Evolutionary conservation across 2,888 invertebrate genomes (phyloP), one percentile per base, ranked within the genome.

Genomic region (Drosophila subquinaria): DNA sequence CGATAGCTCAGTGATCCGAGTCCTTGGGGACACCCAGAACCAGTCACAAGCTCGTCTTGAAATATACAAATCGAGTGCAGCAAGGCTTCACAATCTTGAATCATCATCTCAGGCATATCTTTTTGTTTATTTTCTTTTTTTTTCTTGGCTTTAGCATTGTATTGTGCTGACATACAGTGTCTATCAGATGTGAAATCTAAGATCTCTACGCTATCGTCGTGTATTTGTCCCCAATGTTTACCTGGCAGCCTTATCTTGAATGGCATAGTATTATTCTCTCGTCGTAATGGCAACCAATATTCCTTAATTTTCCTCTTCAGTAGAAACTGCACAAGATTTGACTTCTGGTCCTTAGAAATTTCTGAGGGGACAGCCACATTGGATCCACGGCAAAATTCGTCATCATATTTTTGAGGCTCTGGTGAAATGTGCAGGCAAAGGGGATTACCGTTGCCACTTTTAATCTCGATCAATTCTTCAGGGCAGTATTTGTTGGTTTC

Each of bases 271-370:
- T 67, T 69, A 27, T 92, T 92, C n/a, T 85, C 79, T 42, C 94
- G 92, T 48, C 91, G 91, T 3, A 93, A 93, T 15, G 94, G 94
- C 60, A 95, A 77, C 94, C 95, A 95, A 63, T 94, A 92, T 30
- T 80, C 66, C 0, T 27, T 66, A 36, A 89, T 83, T 2, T 69
- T 70, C 48, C 57, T 62, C 11, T 80, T 27, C 23, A 42, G 5
- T 75, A 82, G 65, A 79, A 61, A 64, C 11, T 42, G 8, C 8
- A n/a, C 27, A n/a, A 75, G 27, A 10, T 9, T 47, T 6, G 4
- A 8, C 13, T 38, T 13, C 15, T 70, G 50, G 4, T 20, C 1
- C 3, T 61, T 43, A 10, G 74, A 53, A 17, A 70, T 55, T 52
- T 87, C 73, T 5, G 63, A 30, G 13, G 74, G 55, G 15, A 63